Evolutionary conservation across 2,888 invertebrate species (phyloP).

Genomic region (Rutpela maculata): DNA sequence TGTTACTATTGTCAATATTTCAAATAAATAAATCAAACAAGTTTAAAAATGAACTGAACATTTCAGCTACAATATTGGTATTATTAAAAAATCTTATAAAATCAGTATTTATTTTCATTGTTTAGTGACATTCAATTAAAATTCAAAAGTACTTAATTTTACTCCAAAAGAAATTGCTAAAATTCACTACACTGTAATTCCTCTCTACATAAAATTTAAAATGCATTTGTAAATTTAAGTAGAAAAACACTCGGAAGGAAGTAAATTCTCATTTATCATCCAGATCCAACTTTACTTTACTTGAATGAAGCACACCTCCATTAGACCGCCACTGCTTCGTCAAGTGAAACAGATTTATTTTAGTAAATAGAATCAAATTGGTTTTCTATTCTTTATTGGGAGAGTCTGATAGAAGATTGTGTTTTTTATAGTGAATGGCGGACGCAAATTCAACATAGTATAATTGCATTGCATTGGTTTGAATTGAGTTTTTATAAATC

Average conservation of each 20-base stretch:
- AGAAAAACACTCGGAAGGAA: background rate
- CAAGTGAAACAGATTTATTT: constrained; percentile 56
- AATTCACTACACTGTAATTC: too few species aligned
- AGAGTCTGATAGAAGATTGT: constrained; percentile 18
- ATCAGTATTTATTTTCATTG: too few species aligned
- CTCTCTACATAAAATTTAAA: background rate
- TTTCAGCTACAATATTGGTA: too few species aligned
- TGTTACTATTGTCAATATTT: too few species aligned
- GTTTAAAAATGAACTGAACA: too few species aligned
- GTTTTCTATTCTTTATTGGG: constrained; percentile 52
- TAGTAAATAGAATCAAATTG: constrained; percentile 53
- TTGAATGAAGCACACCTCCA: constrained; percentile 11
- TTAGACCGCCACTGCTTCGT: constrained; percentile 29
- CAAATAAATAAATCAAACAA: too few species aligned
- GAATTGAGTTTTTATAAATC: constrained; percentile 44
- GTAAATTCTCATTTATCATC: constrained; percentile 26
- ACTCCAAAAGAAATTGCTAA: too few species aligned
- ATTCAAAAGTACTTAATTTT: too few species aligned
- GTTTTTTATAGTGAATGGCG: constrained; percentile 18
- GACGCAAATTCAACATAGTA: constrained; percentile 44
- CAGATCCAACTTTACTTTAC: constrained; percentile 10
- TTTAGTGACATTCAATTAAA: too few species aligned
- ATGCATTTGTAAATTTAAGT: background rate
- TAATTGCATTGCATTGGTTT: constrained; percentile 45
- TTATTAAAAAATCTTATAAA: too few species aligned